Evolutionary conservation across 2,888 invertebrate genomes (phyloP).

Genomic region (Malacosoma neustria): DNA sequence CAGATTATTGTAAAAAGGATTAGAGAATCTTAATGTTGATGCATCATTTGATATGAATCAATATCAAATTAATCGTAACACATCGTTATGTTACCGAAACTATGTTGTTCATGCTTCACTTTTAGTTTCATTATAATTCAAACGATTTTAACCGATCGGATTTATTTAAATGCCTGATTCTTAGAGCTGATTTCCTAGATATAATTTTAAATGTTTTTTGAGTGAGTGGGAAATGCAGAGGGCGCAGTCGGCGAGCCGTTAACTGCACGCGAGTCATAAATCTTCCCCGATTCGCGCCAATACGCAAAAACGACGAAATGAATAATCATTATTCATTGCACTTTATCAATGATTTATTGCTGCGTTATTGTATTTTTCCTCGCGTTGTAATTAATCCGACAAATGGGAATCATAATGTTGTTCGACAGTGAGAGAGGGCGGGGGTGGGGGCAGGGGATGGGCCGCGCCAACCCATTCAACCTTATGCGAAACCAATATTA

Average conservation of each 20-base stretch:
- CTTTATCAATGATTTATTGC: conserved; percentile 48
- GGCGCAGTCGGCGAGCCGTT: neutral
- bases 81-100: too few species aligned
- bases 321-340: conserved; percentile 51
- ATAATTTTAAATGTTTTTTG: too few species aligned
- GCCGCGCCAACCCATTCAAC: neutral
- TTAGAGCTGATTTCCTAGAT: too few species aligned
- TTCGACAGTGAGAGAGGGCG: conserved; percentile 10
- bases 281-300: conserved; percentile 13
- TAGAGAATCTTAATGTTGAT: too few species aligned
- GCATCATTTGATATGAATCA: too few species aligned
- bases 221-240: too few species aligned
- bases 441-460: neutral
- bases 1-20: too few species aligned
- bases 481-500: neutral
- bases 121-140: too few species aligned
- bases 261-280: conserved; percentile 9
- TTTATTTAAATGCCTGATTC: too few species aligned
- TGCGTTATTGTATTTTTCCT: conserved; percentile 50
- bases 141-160: too few species aligned
- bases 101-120: too few species aligned
- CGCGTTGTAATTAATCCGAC: conserved; percentile 42
- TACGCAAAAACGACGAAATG: conserved; percentile 35
- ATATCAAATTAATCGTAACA: too few species aligned
- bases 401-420: conserved; percentile 30